Conservation (phyloP, 1,140 invertebrate genomes). For the Dendroctonus ponderosae region DNA sequence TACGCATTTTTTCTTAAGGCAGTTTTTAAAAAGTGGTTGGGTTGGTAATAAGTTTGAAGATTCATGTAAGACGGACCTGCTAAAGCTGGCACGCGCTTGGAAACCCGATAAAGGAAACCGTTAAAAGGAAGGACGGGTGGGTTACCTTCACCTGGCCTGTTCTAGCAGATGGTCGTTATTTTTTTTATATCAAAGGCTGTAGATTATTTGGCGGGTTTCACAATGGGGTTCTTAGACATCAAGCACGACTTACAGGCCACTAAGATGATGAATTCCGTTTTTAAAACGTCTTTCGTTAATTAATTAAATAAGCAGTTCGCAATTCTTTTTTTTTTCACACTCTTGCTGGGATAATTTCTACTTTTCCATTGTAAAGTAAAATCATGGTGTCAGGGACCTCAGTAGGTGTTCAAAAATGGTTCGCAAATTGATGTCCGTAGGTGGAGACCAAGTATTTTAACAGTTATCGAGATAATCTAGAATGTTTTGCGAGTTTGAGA, state of each 20-base stretch:
- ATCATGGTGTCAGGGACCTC: too few species aligned
- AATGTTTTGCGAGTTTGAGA: neutral
- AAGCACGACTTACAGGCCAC: too few species aligned
- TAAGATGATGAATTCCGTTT: neutral
- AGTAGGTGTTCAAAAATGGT: too few species aligned
- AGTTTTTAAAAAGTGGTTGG: neutral
- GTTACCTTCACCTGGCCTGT: constrained; percentile 7
- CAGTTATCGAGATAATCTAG: neutral
- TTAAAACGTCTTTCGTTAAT: neutral
- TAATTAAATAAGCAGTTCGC: neutral
- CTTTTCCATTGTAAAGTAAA: too few species aligned
- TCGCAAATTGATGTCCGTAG: too few species aligned
- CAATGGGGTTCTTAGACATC: neutral
- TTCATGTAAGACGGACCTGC: constrained; percentile 1
- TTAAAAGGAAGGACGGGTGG: neutral
- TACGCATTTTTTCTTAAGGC: neutral
- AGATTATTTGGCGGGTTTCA: neutral
- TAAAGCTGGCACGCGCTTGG: neutral
- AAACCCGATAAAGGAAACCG: constrained; percentile 9
- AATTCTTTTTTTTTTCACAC: neutral
- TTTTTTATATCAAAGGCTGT: neutral
- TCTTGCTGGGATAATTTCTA: neutral
- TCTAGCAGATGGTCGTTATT: constrained; percentile 3
- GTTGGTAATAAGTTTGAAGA: neutral
- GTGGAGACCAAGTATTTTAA: too few species aligned